These are phyloP conservation scores for Promerops cafer DNA, from an alignment of 2,113 vertebrate genomes.

Conservation along the genomic window DNA sequence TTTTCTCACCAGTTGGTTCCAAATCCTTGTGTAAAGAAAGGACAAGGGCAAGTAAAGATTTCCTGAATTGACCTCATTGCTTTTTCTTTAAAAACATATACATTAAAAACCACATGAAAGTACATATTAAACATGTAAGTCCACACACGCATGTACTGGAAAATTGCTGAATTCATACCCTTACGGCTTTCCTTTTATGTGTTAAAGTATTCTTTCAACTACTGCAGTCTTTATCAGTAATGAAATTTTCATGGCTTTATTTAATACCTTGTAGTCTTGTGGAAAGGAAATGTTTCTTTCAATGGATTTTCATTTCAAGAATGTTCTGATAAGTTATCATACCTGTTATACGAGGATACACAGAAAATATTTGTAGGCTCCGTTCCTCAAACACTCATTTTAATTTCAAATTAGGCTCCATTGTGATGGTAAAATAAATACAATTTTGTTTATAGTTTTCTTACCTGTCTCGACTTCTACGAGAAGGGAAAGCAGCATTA, in stretches of 20 bases:
- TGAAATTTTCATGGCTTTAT: slow-evolving; percentile 21
- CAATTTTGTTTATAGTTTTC: slow-evolving; percentile 36
- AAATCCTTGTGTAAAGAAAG: neutral
- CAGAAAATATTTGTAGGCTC: slow-evolving; percentile 32
- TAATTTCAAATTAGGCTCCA: slow-evolving; percentile 51
- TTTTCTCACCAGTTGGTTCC: neutral
- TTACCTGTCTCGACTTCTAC: slow-evolving; percentile 97
- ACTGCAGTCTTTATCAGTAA: slow-evolving; percentile 9
- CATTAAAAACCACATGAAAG: slow-evolving; percentile 10
- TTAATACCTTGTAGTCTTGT: slow-evolving; percentile 8
- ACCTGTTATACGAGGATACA: slow-evolving; percentile 22
- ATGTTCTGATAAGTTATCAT: slow-evolving; percentile 33
- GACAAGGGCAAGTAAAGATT: neutral
- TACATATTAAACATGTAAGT: neutral
- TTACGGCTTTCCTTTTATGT: neutral
- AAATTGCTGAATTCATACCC: slow-evolving; percentile 31
- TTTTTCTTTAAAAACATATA: slow-evolving; percentile 18
- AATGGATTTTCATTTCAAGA: slow-evolving; percentile 46
- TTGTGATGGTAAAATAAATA: slow-evolving; percentile 53
- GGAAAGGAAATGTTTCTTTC: slow-evolving; percentile 47
- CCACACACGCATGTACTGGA: neutral
- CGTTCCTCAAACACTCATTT: slow-evolving; percentile 50
- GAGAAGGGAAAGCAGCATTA: slow-evolving; percentile 87
- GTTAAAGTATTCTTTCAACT: slow-evolving; percentile 25
- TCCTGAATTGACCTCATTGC: neutral